Base-by-base conservation (phyloP, 2,113 vertebrate genomes). In the Caloenas nicobarica region DNA sequence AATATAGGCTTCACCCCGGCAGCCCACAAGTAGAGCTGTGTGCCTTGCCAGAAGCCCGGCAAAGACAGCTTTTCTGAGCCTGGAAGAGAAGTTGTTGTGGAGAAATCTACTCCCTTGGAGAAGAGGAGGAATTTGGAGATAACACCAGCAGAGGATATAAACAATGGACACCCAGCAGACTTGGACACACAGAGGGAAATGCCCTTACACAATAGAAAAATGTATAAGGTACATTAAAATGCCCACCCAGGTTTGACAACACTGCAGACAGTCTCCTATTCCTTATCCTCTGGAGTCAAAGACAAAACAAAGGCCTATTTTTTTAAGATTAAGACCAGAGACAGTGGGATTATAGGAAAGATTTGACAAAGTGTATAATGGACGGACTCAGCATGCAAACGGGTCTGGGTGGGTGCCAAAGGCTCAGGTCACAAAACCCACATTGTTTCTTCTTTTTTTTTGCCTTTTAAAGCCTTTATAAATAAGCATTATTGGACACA, bases 291-390 rank as follows among this genome's bases (percentile, higher is more conserved):
- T 53, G 18, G 95, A 96, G 96, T 68, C 58, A 68, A 91, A 78
- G 21, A 72, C 53, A 93, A 86, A 97, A 96, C 85, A 88, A 87
- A 95, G 81, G 51, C 46, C 80, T 96, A 81, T 93, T 97, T 94
- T 97, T 86, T 94, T 89, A 93, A 96, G 97, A 97, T 95, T 93
- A 73, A 62, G 89, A 94, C 90, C 91, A 93, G 89, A 95, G 94
- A 96, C 81, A 94, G 74, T 96, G 70, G 89, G 71, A 95, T 91
- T 96, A 95, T 85, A 77, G 60, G 68, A 96, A 91, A 85, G 84
- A 73, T 79, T 85, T 70, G 77, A 95, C 73, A 85, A 89, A 95
- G 88, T 65, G 65, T 56, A 66, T 89, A 92, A 95, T 50, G 25
- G 68, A 71, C 0, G 2, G 34, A 71, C 79, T 90, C 83, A 69